Percentiles rank a stretch among this genome's conserved stretches.
phyloP scores from a whole-genome alignment of 2,113 vertebrate genomes.

The Platichthys stellatus region DNA sequence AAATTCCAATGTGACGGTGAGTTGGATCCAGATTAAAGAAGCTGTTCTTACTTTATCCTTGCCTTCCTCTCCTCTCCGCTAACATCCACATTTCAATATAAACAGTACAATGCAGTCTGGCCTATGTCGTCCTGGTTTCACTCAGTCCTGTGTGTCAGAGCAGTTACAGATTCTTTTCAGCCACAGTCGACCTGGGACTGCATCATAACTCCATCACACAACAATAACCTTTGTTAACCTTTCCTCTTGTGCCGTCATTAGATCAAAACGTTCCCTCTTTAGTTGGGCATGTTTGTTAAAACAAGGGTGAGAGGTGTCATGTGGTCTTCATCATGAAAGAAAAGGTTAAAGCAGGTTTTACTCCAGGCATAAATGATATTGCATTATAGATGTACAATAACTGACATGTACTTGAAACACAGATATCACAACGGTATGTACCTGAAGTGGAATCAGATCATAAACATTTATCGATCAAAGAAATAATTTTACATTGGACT shows the following conservation, averaged over 20 bases:
- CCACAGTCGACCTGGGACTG: not conserved
- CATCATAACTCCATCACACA: not conserved
- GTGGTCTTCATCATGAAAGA: no score
- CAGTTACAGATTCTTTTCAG: slow-evolving; percentile 9
- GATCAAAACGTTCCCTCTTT: not conserved
- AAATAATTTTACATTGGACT: not conserved
- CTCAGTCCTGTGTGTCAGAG: slow-evolving; percentile 3
- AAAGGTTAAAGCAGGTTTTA: no score
- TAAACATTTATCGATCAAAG: not conserved
- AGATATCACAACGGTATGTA: not conserved
- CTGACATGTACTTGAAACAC: no score
- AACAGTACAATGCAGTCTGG: slow-evolving; percentile 24
- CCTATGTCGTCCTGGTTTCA: slow-evolving; percentile 11
- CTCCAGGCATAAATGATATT: no score
- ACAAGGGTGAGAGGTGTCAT: no score
- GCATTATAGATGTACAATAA: no score
- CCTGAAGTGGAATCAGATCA: not conserved
- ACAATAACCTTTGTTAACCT: not conserved
- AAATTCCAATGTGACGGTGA: not conserved
- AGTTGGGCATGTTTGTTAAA: no score
- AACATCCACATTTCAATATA: slow-evolving; percentile 22
- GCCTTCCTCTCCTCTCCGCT: not conserved
- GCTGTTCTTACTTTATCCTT: not conserved
- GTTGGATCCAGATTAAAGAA: not conserved
- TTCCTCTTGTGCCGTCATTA: not conserved